A percentile compares a stretch with the other conserved stretches of the same genome.
Evolutionary conservation across 2,888 invertebrate genomes (phyloP).

Genomic region (Phalera bucephala): DNA sequence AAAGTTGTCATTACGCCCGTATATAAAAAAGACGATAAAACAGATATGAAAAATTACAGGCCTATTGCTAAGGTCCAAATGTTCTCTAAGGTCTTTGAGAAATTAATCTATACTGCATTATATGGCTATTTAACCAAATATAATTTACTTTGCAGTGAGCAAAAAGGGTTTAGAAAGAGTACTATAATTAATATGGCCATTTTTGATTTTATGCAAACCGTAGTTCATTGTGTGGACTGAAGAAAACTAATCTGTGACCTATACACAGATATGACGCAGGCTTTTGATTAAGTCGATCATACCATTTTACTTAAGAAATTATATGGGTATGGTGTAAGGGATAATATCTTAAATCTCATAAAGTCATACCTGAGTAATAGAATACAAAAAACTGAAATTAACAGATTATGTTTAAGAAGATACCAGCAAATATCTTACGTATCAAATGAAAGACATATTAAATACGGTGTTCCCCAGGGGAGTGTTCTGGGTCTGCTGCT

Average conservation of each 20-base stretch:
- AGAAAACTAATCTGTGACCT: slow-evolving; percentile 1
- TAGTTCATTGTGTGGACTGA: not conserved
- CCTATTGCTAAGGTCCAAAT: slow-evolving; percentile 2
- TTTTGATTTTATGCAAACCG: not conserved
- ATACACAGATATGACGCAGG: slow-evolving; percentile 1
- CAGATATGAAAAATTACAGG: slow-evolving; percentile 1
- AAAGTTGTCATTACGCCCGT: not conserved
- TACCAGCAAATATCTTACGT: no score
- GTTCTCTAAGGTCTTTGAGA: not conserved
- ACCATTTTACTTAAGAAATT: not conserved
- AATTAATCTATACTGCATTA: slow-evolving; percentile 2
- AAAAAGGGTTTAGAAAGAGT: slow-evolving; percentile 2
- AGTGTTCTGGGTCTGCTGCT: no score
- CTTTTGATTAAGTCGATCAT: slow-evolving; percentile 1
- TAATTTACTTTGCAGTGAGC: slow-evolving; percentile 1
- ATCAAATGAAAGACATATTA: no score
- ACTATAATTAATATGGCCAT: not conserved
- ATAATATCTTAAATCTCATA: not conserved
- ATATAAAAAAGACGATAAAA: slow-evolving; percentile 1
- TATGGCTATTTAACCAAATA: not conserved
- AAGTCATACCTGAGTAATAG: slow-evolving; percentile 3
- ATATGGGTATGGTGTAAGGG: not conserved
- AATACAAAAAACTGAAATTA: not conserved
- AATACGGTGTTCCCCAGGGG: no score
- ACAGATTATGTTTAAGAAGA: no score